A percentile compares a stretch with the other conserved stretches of the same genome.
phyloP scores from a whole-genome alignment of 2,797 vertebrate genomes.

The Anolis apletophallus region DNA sequence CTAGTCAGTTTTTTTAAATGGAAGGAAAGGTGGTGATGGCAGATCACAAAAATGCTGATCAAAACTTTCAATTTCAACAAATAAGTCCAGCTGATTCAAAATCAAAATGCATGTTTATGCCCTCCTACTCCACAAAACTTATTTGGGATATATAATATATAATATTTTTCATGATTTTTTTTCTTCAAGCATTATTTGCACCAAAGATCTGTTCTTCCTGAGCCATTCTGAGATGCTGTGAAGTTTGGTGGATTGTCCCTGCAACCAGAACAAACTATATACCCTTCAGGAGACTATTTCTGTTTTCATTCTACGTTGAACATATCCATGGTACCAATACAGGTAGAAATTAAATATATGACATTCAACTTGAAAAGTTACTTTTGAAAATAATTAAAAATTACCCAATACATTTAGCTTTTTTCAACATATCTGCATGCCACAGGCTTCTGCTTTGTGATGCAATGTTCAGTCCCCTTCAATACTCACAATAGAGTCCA shows the following conservation, averaged over 20 bases:
- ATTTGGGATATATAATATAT: too few relatives aligned
- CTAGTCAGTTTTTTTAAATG: neutral
- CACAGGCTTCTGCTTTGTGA: too few relatives aligned
- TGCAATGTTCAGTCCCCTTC: too few relatives aligned
- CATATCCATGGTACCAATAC: slow-evolving; percentile 48
- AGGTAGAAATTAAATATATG: slow-evolving; percentile 30
- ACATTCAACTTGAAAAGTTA: neutral
- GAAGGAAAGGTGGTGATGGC: neutral
- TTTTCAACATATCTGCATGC: too few relatives aligned
- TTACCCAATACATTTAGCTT: too few relatives aligned
- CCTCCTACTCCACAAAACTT: too few relatives aligned
- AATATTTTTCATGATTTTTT: too few relatives aligned
- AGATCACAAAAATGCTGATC: neutral
- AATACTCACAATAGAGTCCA: too few relatives aligned
- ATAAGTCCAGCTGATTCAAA: neutral
- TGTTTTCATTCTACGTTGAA: slow-evolving; percentile 59
- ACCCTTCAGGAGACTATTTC: slow-evolving; percentile 17
- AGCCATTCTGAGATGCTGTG: slow-evolving; percentile 4
- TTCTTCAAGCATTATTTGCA: neutral
- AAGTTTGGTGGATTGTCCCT: slow-evolving; percentile 3
- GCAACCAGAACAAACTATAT: neutral
- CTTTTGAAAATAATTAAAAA: too few relatives aligned
- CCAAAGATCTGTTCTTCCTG: slow-evolving; percentile 33
- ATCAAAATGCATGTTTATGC: too few relatives aligned
- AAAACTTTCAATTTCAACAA: neutral